These are phyloP conservation scores for Lordiphosa clarofinis DNA, from an alignment of 1,140 invertebrate species.

Conservation along the genomic window DNA sequence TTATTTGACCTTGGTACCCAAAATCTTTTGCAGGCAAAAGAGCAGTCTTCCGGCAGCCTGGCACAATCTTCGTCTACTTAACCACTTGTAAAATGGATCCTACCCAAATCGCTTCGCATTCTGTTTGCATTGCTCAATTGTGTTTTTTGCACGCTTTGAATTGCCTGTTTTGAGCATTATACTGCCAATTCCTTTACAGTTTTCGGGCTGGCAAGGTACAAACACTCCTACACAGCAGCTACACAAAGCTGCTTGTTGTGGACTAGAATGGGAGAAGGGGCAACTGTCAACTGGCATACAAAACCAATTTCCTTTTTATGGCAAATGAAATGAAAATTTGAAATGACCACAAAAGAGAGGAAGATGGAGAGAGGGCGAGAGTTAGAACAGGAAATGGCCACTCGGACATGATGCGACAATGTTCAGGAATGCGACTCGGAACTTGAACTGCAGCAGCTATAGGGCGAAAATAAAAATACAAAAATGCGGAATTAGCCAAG, in stretches of 20 bases:
- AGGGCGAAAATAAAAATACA: constrained; percentile 12
- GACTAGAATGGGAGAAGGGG: constrained; percentile 15
- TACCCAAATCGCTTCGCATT: too few species aligned
- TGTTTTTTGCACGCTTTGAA: not conserved
- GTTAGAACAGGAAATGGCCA: constrained; percentile 41
- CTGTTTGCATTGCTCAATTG: constrained; percentile 3
- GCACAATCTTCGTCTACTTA: too few species aligned
- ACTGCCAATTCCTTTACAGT: constrained; percentile 12
- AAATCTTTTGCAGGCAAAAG: too few species aligned
- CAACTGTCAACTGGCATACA: constrained; percentile 61
- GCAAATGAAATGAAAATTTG: constrained; percentile 78
- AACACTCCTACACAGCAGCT: constrained; percentile 1
- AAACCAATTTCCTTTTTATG: constrained; percentile 78
- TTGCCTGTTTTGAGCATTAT: constrained; percentile 9
- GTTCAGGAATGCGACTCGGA: constrained; percentile 25
- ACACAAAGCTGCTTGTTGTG: constrained; percentile 3
- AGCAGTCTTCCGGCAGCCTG: too few species aligned
- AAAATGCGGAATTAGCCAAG: constrained; percentile 60
- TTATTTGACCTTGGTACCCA: too few species aligned
- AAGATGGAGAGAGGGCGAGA: constrained; percentile 15
- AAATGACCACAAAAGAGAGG: constrained; percentile 57
- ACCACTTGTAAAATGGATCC: too few species aligned
- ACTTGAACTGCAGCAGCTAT: constrained; percentile 21
- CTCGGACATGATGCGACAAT: constrained; percentile 57
- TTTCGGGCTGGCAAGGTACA: constrained; percentile 6